phyloP scores from a whole-genome alignment of 2,113 vertebrate genomes.

The Coturnix japonica region DNA sequence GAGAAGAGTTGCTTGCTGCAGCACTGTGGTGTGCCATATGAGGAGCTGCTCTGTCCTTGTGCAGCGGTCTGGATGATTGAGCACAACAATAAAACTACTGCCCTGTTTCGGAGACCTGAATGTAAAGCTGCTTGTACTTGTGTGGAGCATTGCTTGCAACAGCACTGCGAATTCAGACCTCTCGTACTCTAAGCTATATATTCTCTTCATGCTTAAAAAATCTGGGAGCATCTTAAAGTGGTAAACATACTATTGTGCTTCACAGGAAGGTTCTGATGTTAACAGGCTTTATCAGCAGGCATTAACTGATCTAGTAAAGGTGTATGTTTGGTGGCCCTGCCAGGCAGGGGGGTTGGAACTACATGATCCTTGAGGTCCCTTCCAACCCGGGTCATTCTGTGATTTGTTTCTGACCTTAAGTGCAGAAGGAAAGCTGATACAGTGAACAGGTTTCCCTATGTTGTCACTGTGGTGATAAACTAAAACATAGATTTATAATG shows the following conservation, averaged over 20 bases:
- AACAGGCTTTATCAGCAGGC: neutral
- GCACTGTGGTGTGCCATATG: rapidly evolving
- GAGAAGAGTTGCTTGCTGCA: neutral
- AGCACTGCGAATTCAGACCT: neutral
- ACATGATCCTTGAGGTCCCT: too few species aligned
- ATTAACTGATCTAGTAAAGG: too few species aligned
- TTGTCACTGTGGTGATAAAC: neutral
- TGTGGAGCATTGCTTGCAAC: neutral
- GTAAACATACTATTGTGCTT: neutral
- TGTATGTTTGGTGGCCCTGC: too few species aligned
- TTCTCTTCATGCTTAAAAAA: neutral
- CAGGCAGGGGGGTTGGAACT: too few species aligned
- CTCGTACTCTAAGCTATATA: neutral
- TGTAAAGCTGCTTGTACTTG: rapidly evolving
- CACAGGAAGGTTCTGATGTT: neutral
- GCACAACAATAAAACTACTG: neutral
- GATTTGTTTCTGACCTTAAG: neutral
- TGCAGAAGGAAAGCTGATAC: neutral
- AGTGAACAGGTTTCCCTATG: neutral
- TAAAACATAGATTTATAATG: neutral
- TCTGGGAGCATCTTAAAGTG: neutral
- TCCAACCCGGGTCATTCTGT: too few species aligned
- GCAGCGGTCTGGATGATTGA: neutral
- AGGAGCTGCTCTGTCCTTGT: neutral
- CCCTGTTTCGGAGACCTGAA: neutral